These are phyloP conservation scores for Cottus gobio DNA, from an alignment of 2,113 vertebrate species.

Conservation along the genomic window DNA sequence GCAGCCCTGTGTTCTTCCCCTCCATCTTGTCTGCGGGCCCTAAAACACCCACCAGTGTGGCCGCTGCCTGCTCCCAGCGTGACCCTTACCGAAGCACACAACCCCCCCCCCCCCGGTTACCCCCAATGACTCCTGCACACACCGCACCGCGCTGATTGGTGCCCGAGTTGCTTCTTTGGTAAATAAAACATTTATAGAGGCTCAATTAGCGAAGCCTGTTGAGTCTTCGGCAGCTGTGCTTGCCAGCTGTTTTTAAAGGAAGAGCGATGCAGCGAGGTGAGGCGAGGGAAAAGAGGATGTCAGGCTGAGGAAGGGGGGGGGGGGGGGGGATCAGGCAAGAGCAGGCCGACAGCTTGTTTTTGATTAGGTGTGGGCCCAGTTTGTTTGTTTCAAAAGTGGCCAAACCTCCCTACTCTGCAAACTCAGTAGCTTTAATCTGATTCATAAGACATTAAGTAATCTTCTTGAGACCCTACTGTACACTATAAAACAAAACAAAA, in stretches of 20 bases:
- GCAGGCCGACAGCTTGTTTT: slow-evolving; percentile 13
- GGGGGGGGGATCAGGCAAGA: not conserved
- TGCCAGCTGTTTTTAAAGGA: slow-evolving; percentile 77
- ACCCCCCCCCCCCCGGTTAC: not conserved
- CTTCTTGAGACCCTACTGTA: not conserved
- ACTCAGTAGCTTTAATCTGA: slow-evolving; percentile 1
- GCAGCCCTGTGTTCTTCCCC: slow-evolving; percentile 11
- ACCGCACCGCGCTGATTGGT: slow-evolving; percentile 65
- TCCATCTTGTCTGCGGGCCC: not conserved
- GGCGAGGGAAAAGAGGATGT: slow-evolving; percentile 29
- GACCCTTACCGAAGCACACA: slow-evolving; percentile 33
- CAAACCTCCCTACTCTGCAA: not conserved
- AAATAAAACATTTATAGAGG: slow-evolving; percentile 81
- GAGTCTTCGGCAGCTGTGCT: slow-evolving; percentile 77
- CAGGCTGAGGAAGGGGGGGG: slow-evolving; percentile 15
- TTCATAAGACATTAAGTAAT: not conserved
- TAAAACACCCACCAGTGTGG: not conserved
- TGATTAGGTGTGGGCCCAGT: not conserved
- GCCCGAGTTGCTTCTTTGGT: slow-evolving; percentile 65
- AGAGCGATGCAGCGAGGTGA: slow-evolving; percentile 39
- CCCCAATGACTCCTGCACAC: not conserved
- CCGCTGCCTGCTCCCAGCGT: slow-evolving; percentile 5
- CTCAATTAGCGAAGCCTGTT: slow-evolving; percentile 79
- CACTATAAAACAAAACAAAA: too few species aligned
- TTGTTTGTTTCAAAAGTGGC: not conserved